Base-by-base conservation (phyloP, 2,113 vertebrate species). In the Deroptyus accipitrinus region DNA sequence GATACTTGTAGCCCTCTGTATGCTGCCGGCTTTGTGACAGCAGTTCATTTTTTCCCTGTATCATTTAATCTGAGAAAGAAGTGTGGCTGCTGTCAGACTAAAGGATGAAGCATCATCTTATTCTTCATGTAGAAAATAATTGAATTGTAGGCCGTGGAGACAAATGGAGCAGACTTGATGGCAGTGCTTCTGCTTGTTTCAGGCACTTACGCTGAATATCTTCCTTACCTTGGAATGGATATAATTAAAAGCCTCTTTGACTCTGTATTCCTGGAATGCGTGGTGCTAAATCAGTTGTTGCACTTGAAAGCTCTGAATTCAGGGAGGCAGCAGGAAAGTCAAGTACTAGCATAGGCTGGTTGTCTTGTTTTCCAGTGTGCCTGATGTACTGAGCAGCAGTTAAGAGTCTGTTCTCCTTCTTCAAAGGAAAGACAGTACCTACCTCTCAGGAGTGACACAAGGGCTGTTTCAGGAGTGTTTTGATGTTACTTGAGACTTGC, bases 361-460 rank as follows among this genome's bases (percentile, higher is more conserved):
- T 51, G 52, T 84, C 25, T n/a, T 57, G 41, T 62, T 61, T 68
- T 54, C 78, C 51, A 55, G 31, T 24, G 54, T 92, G 37, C 73
- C 78, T 75, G 59, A 9, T 55, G 55, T 86, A 24, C 23, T 64
- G n/a, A 68, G 66, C 66, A 89, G 74, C 67, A 57, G 55, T 16
- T 55, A 10, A 77, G 57, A 93, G 63, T 22, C 41, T 70, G 61
- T 63, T 90, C 59, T 39, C 24, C 49, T n/a, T 44, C 39, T 52
- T 57, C n/a, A 49, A 76, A 59, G 91, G 90, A 90, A 80, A 82
- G 66, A 66, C 83, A 87, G 74, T 73, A 94, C 92, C 92, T 94
- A 96, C 96, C 96, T 97, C 95, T 92, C 25, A 92, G 17, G 76
- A 88, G n/a, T 52, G 90, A 49, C 69, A 64, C 35, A 90, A 86